These are phyloP conservation scores for Spatula clypeata DNA, from an alignment of 2,797 vertebrate genomes.

Conservation along the genomic window DNA sequence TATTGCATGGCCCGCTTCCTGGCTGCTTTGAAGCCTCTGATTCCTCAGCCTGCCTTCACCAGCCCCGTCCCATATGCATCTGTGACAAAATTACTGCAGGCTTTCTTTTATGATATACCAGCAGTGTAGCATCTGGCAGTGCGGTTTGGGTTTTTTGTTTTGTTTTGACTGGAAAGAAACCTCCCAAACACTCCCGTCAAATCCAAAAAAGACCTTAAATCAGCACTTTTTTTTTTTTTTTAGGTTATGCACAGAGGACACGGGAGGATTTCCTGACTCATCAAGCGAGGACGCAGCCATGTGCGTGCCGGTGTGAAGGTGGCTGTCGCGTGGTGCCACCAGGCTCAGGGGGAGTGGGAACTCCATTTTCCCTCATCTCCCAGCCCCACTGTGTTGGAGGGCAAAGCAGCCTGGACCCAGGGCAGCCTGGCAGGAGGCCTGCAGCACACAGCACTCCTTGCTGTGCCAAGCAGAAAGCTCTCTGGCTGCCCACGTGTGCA, in stretches of 20 bases:
- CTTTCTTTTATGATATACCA: conserved; percentile 36
- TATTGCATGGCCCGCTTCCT: background rate
- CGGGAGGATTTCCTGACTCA: conserved; percentile 32
- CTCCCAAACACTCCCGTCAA: conserved; percentile 24
- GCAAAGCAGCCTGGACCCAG: background rate
- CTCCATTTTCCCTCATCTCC: background rate
- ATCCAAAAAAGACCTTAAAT: conserved; percentile 19
- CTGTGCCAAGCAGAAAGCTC: background rate
- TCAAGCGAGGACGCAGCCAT: background rate
- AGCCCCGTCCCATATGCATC: background rate
- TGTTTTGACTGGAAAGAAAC: conserved; percentile 65
- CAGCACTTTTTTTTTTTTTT: background rate
- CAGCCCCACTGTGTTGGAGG: rapidly evolving
- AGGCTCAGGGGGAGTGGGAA: rapidly evolving
- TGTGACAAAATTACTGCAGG: conserved; percentile 55
- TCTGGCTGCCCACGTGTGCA: background rate
- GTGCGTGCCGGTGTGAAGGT: background rate
- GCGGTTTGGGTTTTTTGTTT: conserved; percentile 38
- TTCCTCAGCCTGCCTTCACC: conserved; percentile 17
- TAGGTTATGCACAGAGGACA: background rate
- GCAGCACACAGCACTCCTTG: background rate
- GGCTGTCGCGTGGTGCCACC: background rate
- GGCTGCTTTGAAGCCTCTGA: conserved; percentile 12
- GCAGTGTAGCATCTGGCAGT: conserved; percentile 43
- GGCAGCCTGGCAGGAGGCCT: background rate